Evolutionary conservation across 64 coral and sea anemone genomes (phyloP).

Genomic region (Pocillopora damicornis): DNA sequence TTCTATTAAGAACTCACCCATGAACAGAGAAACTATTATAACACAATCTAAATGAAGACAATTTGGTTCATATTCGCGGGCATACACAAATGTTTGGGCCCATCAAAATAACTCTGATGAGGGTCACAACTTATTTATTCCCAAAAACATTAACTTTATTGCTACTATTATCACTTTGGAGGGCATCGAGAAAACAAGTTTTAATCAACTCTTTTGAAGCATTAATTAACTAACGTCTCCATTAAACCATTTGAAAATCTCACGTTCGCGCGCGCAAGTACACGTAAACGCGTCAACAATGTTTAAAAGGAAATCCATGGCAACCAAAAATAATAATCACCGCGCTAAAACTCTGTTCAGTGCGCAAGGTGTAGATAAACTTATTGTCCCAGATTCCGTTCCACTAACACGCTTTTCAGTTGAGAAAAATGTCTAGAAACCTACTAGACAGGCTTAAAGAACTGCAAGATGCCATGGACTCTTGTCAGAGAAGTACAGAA

Average conservation of each 20-base stretch:
- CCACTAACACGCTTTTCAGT: neutral
- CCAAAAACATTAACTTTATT: too few species aligned
- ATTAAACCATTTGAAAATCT: too few species aligned
- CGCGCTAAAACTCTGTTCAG: neutral
- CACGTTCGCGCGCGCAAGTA: neutral
- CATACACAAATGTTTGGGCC: too few species aligned
- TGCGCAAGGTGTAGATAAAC: neutral
- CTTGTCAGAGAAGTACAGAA: constrained; percentile 7
- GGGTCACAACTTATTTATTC: too few species aligned
- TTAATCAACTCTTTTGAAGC: too few species aligned
- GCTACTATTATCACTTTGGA: too few species aligned
- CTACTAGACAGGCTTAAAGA: constrained; percentile 17
- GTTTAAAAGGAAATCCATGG: constrained; percentile 14
- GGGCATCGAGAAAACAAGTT: too few species aligned
- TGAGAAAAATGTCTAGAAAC: constrained; percentile 27
- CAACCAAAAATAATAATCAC: neutral
- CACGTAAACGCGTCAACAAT: constrained; percentile 13
- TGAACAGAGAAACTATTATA: neutral
- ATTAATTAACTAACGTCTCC: too few species aligned
- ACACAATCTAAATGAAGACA: neutral
- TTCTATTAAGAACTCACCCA: neutral
- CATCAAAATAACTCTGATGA: too few species aligned
- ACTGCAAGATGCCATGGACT: constrained; percentile 8
- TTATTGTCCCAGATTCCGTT: neutral
- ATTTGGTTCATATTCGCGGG: too few species aligned